Conservation (phyloP, 2,113 vertebrate genomes). For the Rostratula benghalensis region DNA sequence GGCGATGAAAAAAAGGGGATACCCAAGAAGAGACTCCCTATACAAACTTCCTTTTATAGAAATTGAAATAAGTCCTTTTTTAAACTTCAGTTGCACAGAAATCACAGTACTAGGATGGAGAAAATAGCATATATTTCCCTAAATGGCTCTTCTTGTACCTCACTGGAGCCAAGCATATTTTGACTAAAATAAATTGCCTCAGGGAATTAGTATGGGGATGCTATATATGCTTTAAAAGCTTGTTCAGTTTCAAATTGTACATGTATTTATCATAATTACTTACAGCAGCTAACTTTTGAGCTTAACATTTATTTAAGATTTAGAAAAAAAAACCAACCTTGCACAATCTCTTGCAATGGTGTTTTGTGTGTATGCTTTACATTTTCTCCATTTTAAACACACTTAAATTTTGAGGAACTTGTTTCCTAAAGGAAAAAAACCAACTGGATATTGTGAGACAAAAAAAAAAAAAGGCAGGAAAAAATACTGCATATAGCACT, state of each 20-base stretch:
- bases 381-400: background rate
- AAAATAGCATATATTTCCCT: background rate
- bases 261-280: background rate
- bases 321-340: background rate
- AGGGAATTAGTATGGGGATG: background rate
- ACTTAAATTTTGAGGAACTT: background rate
- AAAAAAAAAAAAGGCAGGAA: background rate
- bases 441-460: background rate
- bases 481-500: background rate
- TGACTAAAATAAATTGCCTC: slow-evolving; percentile 23
- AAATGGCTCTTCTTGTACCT: background rate
- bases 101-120: background rate
- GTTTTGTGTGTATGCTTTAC: background rate
- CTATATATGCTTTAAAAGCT: background rate
- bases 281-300: background rate
- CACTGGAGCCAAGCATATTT: background rate
- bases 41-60: slow-evolving; percentile 37
- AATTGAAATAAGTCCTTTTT: background rate
- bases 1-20: background rate
- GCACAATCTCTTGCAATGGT: background rate
- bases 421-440: background rate
- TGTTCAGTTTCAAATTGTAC: background rate
- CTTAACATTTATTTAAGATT: background rate
- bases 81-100: slow-evolving; percentile 30
- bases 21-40: background rate